Evolutionary conservation across 2,797 vertebrate species (phyloP).

Genomic region (Lepilemur ruficaudatus): DNA sequence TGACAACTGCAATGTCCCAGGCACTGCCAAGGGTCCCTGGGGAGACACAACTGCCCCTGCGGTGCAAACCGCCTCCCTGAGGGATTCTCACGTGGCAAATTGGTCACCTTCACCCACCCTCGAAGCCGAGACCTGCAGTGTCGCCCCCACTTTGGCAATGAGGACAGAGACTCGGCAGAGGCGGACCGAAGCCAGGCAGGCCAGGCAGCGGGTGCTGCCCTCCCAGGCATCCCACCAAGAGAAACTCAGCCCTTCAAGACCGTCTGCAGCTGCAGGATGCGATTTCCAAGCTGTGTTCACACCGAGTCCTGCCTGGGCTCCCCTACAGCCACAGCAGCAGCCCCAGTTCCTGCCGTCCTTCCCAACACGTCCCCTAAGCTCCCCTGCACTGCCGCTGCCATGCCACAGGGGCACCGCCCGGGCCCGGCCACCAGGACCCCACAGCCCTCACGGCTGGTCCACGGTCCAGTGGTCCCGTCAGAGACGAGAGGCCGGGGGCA

Average conservation of each 20-base stretch:
- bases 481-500: neutral
- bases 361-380: neutral
- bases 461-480: neutral
- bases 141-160: neutral
- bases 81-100: neutral
- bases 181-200: neutral
- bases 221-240: neutral
- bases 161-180: neutral
- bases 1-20: neutral
- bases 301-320: neutral
- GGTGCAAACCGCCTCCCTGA: neutral
- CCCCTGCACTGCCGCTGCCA: neutral
- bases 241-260: neutral
- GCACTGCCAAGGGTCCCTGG: neutral
- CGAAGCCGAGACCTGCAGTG: neutral
- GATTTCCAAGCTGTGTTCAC: neutral
- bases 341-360: neutral
- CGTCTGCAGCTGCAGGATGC: neutral
- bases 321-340: neutral
- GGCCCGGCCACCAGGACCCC: neutral
- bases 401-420: neutral
- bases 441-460: neutral
- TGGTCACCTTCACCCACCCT: neutral
- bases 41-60: neutral
- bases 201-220: accelerated